Evolutionary conservation across 2,888 invertebrate genomes (phyloP), one percentile per base, ranked within the genome.

Genomic region (Lymantria monacha): DNA sequence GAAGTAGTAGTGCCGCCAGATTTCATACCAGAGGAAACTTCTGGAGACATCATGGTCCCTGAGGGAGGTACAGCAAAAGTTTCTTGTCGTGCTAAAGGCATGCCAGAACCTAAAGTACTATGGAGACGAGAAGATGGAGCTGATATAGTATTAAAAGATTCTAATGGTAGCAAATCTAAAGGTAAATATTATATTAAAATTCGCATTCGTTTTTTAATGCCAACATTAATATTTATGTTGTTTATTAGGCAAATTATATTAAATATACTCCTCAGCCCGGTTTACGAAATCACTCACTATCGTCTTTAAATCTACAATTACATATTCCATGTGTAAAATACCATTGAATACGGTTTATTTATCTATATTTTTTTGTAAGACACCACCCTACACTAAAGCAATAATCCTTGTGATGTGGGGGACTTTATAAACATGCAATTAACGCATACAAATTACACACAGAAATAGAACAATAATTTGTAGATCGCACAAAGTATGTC

Each of bases 1-100:
- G 95, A 97, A 63, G 97, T 98, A 48, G 96, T 97, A 30, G 95
- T 97, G 62, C 97, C 98, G 33, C 98, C 98, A n/a, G 97, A 97
- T 83, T 97, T 98, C 72, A 93, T 97, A 57, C 79, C 94, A 13
- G 96, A 96, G 74, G 96, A 96, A 75, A 97, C 97, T 30, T 97
- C 97, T n/a, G 95, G 97, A 0, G 97, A 98, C 79, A 93, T 97
- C 11, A 96, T 96, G 93, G 96, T 97, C 31, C 95, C 95, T 30
- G 97, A 97, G 92, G 97, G 97, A 48, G 95, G 95, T 37, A 93
- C 93, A 0, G 94, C 93, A 10, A 93, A 92, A 64, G 84, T 95
- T 51, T 92, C 93, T 40, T 95, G 95, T 75, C 88, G 94, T 52
- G 97, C 97, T 1, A 93, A 93, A 51, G 97, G 97, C 10, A 94